Evolutionary conservation across 2,797 vertebrate genomes (phyloP), one percentile per base, ranked within the genome.

Genomic region (Chaetophractus vellerosus): DNA sequence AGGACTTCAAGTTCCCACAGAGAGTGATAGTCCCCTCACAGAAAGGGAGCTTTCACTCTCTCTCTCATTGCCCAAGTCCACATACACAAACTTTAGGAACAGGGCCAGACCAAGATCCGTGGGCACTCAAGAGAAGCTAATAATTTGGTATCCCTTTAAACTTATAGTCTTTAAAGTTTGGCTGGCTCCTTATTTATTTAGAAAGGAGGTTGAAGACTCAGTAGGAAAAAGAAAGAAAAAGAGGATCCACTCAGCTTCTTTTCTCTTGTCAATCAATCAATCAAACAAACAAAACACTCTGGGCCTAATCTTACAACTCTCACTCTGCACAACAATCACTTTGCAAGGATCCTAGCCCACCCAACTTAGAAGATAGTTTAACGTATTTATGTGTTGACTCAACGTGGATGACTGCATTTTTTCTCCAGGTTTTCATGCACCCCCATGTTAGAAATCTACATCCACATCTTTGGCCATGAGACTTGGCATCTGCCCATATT

Each of bases 61-160:
- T 28, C 66, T 76, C 16, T 3, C 66, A 57, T 81, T 88, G 48
- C 85, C 11, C 38, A 95, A n/a, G 78, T 55, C 48, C 88, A 91
- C 85, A 88, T 48, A 48, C 36, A 72, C 36, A 68, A 19, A 79
- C 59, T 75, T 88, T n/a, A 96, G 88, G 76, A 93, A 80, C 33
- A 36, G 6, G 23, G 88, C 82, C 93, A 97, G 52, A 94, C 75
- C 75, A 85, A 94, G 63, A 38, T 80, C 76, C 4, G 0, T 63
- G 61, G 93, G 41, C 66, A 80, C 66, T 90, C 68, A 92, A 89
- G 75, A 66, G 48, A 94, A 95, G 50, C 82, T 86, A 95, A 93
- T 95, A 89, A 95, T 93, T 92, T 94, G 79, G 15, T 68, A 92
- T 89, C 41, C 33, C 16, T 72, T 93, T 86, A 92, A 97, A 92